phyloP scores from a whole-genome alignment of 2,113 vertebrate species.

The Probosciger aterrimus region DNA sequence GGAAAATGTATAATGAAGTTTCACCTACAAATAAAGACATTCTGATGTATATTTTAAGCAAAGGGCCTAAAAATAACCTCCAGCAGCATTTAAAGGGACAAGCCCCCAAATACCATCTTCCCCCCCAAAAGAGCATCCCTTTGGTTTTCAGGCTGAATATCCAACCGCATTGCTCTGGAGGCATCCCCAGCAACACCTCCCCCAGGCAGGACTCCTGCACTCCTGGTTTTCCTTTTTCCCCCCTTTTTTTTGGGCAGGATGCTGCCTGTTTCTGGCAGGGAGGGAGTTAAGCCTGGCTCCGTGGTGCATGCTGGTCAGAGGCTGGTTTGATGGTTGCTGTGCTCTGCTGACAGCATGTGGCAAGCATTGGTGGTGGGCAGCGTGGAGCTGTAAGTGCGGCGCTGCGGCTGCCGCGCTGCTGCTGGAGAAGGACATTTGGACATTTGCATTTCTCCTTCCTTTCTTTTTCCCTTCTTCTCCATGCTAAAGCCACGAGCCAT shows the following conservation, averaged over 20 bases:
- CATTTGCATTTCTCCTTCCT: not conserved
- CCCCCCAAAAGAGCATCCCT: not conserved
- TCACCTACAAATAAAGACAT: not conserved
- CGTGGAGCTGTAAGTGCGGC: conserved; percentile 2
- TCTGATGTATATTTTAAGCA: not conserved
- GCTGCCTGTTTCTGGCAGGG: not conserved
- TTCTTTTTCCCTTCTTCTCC: not conserved
- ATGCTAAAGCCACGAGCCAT: conserved; percentile 39
- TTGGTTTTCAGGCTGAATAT: not conserved
- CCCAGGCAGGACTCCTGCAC: not conserved
- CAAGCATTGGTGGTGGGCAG: conserved; percentile 56
- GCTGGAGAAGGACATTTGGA: conserved; percentile 38
- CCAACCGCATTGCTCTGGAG: accelerated
- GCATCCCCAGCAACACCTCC: accelerated
- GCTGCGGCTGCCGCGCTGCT: not conserved
- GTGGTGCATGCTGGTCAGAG: conserved; percentile 79
- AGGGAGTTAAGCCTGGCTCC: conserved; percentile 73
- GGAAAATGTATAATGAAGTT: not conserved
- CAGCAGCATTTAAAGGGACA: conserved; percentile 54
- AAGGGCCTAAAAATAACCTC: conserved; percentile 53
- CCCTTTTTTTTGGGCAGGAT: accelerated
- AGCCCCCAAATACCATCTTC: not conserved
- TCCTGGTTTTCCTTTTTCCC: accelerated
- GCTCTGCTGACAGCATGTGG: conserved; percentile 74
- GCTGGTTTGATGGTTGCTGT: conserved; percentile 63